Evolutionary conservation across 2,113 vertebrate species (phyloP).

Genomic region (Coreoperca whiteheadi): DNA sequence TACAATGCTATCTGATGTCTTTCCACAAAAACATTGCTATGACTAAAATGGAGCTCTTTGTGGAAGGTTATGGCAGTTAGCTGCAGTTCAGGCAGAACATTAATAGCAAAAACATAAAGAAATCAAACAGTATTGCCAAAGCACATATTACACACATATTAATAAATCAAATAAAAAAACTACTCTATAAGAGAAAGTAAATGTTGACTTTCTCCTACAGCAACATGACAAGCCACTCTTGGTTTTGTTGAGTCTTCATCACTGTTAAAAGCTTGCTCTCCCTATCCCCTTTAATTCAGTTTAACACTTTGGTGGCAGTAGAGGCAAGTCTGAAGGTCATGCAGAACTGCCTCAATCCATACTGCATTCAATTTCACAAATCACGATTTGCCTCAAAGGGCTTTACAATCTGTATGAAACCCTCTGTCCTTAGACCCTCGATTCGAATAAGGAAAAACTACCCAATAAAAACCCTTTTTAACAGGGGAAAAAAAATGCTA

Average conservation of each 20-base stretch:
- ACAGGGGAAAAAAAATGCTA: no score
- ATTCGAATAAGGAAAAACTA: no score
- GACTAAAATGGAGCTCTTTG: background rate
- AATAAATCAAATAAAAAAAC: background rate
- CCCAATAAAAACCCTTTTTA: no score
- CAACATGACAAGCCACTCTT: background rate
- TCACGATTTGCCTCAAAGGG: no score
- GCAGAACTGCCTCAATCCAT: conserved; percentile 8
- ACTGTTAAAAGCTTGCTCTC: conserved; percentile 3
- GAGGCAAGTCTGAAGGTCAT: conserved; percentile 39
- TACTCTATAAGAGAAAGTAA: background rate
- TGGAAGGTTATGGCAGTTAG: background rate
- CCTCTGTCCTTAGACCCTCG: no score
- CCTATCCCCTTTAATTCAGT: conserved; percentile 1
- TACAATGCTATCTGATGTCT: background rate
- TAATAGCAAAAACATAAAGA: background rate
- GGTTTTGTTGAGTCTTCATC: background rate
- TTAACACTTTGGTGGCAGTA: conserved; percentile 15
- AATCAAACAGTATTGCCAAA: background rate
- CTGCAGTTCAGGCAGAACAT: background rate
- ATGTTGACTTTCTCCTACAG: background rate
- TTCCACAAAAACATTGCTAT: background rate
- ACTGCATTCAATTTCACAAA: no score
- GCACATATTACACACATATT: background rate
- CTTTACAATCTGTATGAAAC: no score